phyloP scores from a whole-genome alignment of 2,113 vertebrate genomes.

The Strigops habroptila region DNA sequence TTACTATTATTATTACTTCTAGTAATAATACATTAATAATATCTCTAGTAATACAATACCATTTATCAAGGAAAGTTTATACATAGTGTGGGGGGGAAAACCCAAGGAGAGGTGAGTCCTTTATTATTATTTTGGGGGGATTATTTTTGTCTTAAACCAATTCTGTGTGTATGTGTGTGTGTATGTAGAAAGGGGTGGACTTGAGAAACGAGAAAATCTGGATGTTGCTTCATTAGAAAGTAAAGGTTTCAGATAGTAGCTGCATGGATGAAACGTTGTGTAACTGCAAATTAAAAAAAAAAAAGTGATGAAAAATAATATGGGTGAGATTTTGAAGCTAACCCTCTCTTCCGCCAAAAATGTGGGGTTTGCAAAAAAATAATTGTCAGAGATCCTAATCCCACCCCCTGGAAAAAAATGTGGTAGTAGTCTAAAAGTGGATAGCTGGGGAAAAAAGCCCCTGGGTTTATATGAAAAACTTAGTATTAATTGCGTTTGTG shows the following conservation, averaged over 20 bases:
- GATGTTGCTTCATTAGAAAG: slow-evolving; percentile 38
- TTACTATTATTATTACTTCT: slow-evolving; percentile 81
- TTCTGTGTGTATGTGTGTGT: background rate
- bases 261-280: background rate
- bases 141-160: slow-evolving; percentile 20
- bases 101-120: slow-evolving; percentile 65
- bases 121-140: slow-evolving; percentile 46
- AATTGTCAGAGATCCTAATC: slow-evolving; percentile 42
- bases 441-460: background rate
- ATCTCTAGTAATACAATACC: slow-evolving; percentile 79
- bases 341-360: slow-evolving; percentile 17
- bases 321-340: background rate
- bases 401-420: slow-evolving; percentile 38
- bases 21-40: slow-evolving; percentile 83
- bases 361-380: slow-evolving; percentile 15
- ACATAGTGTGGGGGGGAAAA: slow-evolving; percentile 48
- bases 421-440: background rate
- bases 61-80: slow-evolving; percentile 77
- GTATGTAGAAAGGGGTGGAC: background rate
- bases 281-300: background rate
- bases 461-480: background rate
- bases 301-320: background rate
- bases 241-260: background rate
- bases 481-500: background rate
- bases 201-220: slow-evolving; percentile 30